Evolutionary conservation across 1,140 invertebrate genomes (phyloP), one percentile per base, ranked within the genome.

Genomic region (Dendrolimus punctatus): DNA sequence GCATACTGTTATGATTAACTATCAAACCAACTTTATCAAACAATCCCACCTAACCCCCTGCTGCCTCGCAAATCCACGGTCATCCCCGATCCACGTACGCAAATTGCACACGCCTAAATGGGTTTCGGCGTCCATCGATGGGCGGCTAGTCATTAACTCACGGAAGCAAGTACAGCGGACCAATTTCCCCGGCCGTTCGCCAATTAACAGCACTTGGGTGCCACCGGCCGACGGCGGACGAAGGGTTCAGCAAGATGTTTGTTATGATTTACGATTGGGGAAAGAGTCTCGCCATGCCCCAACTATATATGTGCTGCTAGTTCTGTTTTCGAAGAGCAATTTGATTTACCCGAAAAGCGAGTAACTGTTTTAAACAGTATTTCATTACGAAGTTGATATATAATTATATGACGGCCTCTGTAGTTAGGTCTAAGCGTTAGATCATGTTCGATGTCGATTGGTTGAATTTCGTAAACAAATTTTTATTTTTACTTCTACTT

Each of bases 191-290:
- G 52, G 64, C 73, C 75, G 71, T 70, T 73, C 66, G 70, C 75
- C 79, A 82, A 82, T 82, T 82, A 82, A 78, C 76, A 64, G 65
- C 76, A 78, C 73, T 77, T 79, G 76, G 76, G 67, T 55, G 37
- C 56, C 60, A 55, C 59, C 51, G 57, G 61, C 58, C 64, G 58
- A 41, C 63, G 66, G 64, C 63, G 62, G 69, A 68, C 70, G 66
- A 75, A 82, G 79, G 79, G 79, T 82, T 80, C 58, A 62, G 70
- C 66, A 78, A 78, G 75, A 80, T 80, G 71, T 80, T 78, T 82
- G 75, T 76, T 80, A 80, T 80, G 79, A 82, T 82, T 82, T 80
- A 82, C 68, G 73, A 70, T 60, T 60, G 53, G 50, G 58, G 49
- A 60, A 60, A 55, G 57, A 53, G 57, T 53, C 49, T 60, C 39